Percentiles rank a stretch among this genome's conserved stretches.
Conservation (phyloP, 1,140 invertebrate species). For the Lordiphosa collinella region DNA sequence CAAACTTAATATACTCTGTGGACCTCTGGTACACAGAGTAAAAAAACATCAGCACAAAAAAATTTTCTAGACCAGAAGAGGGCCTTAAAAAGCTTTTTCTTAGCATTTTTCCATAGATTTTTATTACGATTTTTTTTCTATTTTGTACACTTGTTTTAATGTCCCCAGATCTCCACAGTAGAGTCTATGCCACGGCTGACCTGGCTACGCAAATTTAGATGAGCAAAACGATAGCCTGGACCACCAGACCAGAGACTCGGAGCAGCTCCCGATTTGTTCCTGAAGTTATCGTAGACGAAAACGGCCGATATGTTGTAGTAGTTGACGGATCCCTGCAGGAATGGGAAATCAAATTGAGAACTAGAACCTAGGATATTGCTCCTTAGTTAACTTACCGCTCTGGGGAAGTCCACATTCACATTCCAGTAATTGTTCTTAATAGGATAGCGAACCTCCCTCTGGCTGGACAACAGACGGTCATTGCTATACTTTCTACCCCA, state of each 20-base stretch:
- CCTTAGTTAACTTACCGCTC: conserved; percentile 40
- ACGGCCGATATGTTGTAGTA: conserved; percentile 44
- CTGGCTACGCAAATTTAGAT: conserved; percentile 46
- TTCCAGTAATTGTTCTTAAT: conserved; percentile 56
- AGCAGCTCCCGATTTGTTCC: conserved; percentile 55
- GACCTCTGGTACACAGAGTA: too few relatives aligned
- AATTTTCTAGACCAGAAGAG: too few relatives aligned
- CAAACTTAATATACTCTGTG: too few relatives aligned
- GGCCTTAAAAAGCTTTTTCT: too few relatives aligned
- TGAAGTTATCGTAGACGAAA: conserved; percentile 64
- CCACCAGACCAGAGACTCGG: conserved; percentile 55
- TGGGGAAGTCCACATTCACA: conserved; percentile 49
- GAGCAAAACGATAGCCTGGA: conserved; percentile 29
- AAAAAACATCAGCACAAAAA: too few relatives aligned
- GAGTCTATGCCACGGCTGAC: conserved; percentile 54
- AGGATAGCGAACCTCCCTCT: conserved; percentile 44
- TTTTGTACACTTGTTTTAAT: conserved; percentile 5
- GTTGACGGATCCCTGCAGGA: conserved; percentile 37
- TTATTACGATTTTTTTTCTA: neutral
- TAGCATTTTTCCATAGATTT: too few relatives aligned
- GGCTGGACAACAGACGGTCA: conserved; percentile 48
- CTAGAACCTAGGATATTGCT: too few relatives aligned
- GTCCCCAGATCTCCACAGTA: conserved; percentile 65
- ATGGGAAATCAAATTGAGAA: too few relatives aligned
- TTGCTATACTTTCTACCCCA: conserved; percentile 43